Conservation (phyloP, 2,888 invertebrate species). For the Salpingus planirostris region DNA sequence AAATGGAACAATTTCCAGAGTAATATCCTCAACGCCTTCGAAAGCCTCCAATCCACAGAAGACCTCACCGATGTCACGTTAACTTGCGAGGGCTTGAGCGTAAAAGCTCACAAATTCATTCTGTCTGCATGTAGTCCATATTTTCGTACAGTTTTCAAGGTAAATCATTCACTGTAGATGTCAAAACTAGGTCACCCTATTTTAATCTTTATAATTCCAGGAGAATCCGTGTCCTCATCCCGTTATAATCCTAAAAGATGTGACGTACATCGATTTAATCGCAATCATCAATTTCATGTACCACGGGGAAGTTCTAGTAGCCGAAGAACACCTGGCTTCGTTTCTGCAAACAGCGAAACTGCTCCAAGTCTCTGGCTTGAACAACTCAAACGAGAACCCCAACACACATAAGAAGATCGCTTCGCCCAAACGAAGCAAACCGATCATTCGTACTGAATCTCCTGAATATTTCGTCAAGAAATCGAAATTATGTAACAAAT, state of each 20-base stretch:
- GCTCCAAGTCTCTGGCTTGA: slow-evolving; percentile 57
- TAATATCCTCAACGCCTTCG: slow-evolving; percentile 60
- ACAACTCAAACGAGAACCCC: slow-evolving; percentile 21
- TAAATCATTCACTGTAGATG: slow-evolving; percentile 25
- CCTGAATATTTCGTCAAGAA: slow-evolving; percentile 23
- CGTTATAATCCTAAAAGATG: slow-evolving; percentile 63
- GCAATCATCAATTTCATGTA: slow-evolving; percentile 63
- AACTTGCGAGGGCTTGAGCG: slow-evolving; percentile 61
- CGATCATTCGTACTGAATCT: slow-evolving; percentile 13
- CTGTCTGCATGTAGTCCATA: slow-evolving; percentile 67
- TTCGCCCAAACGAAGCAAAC: slow-evolving; percentile 20
- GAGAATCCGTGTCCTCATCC: slow-evolving; percentile 68
- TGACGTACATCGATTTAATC: slow-evolving; percentile 55
- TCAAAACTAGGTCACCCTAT: not conserved
- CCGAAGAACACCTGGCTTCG: slow-evolving; percentile 55
- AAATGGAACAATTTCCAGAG: slow-evolving; percentile 68
- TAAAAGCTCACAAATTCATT: slow-evolving; percentile 68
- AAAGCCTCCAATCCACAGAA: slow-evolving; percentile 59
- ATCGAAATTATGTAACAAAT: slow-evolving; percentile 16
- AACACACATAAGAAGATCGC: slow-evolving; percentile 16
- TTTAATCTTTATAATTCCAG: slow-evolving; percentile 37
- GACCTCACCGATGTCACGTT: slow-evolving; percentile 65
- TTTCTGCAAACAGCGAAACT: slow-evolving; percentile 60
- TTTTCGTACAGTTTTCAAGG: slow-evolving; percentile 66
- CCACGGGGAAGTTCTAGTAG: slow-evolving; percentile 62